These are phyloP conservation scores for Eupithecia subfuscata DNA, from an alignment of 2,888 invertebrate species.

Conservation along the genomic window DNA sequence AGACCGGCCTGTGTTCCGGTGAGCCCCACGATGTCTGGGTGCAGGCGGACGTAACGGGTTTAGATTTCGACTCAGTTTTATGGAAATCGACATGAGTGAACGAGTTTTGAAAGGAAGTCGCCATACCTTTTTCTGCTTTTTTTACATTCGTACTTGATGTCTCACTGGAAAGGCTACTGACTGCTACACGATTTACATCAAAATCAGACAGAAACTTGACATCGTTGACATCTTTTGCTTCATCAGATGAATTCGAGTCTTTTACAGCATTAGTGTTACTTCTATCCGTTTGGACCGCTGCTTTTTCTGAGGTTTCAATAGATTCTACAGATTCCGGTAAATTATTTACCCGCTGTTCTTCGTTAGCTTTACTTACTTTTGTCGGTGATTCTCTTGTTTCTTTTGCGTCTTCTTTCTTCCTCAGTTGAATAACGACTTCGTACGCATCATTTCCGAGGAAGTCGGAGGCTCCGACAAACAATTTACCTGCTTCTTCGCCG, in stretches of 20 bases:
- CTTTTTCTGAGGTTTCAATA: neutral
- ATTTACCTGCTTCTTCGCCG: slow-evolving; percentile 67
- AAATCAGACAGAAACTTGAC: neutral
- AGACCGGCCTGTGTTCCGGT: slow-evolving; percentile 62
- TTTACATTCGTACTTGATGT: slow-evolving; percentile 7
- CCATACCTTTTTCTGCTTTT: slow-evolving; percentile 53
- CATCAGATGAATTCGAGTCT: slow-evolving; percentile 13
- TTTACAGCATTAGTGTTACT: slow-evolving; percentile 1
- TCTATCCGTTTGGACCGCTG: neutral
- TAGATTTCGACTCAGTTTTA: slow-evolving; percentile 50
- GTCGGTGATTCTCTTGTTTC: slow-evolving; percentile 35
- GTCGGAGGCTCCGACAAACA: slow-evolving; percentile 73
- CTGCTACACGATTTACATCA: slow-evolving; percentile 9
- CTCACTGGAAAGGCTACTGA: slow-evolving; percentile 13
- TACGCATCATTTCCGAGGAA: slow-evolving; percentile 71
- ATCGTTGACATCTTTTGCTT: neutral
- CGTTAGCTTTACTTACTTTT: slow-evolving; percentile 29
- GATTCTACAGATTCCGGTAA: slow-evolving; percentile 16
- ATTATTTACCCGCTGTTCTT: slow-evolving; percentile 6
- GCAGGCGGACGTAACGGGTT: slow-evolving; percentile 65
- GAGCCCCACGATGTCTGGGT: slow-evolving; percentile 72
- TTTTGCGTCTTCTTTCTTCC: slow-evolving; percentile 63
- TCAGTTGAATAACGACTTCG: slow-evolving; percentile 76
- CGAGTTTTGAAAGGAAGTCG: slow-evolving; percentile 53
- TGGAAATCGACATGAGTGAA: slow-evolving; percentile 48